phyloP scores from a whole-genome alignment of 2,888 invertebrate species.

The Pseudococcus longispinus region DNA sequence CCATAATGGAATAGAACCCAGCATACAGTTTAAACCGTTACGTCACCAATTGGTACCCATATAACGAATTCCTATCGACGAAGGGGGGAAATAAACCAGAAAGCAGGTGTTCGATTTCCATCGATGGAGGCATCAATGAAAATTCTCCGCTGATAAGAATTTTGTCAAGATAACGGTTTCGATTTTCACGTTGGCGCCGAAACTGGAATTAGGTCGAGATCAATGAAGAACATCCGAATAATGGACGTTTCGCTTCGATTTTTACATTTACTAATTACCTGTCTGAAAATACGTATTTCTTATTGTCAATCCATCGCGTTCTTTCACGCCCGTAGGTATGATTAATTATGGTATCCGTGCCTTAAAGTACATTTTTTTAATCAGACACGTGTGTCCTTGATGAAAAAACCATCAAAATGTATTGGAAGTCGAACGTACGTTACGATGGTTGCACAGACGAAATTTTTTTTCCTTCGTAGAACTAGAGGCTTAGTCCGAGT shows the following conservation, averaged over 20 bases:
- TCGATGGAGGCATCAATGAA: background rate
- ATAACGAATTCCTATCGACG: background rate
- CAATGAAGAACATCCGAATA: background rate
- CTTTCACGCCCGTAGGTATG: background rate
- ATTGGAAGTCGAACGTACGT: background rate
- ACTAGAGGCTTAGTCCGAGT: background rate
- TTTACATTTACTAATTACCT: background rate
- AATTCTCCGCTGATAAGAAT: background rate
- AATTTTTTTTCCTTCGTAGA: background rate
- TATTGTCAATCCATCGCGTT: conserved; percentile 17
- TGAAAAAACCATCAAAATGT: background rate
- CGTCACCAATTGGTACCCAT: background rate
- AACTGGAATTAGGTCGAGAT: background rate
- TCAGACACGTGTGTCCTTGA: background rate
- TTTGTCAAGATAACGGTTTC: background rate
- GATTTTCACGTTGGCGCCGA: too few relatives aligned
- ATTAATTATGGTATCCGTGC: conserved; percentile 3
- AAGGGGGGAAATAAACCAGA: background rate
- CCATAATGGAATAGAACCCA: background rate
- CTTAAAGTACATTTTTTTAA: background rate
- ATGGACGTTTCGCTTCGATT: background rate
- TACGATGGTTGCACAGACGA: background rate
- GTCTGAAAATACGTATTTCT: background rate
- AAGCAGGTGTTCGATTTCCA: background rate
- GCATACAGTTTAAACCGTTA: background rate